These are phyloP conservation scores for Tetrao urogallus DNA, from an alignment of 2,113 vertebrate genomes.

Conservation along the genomic window DNA sequence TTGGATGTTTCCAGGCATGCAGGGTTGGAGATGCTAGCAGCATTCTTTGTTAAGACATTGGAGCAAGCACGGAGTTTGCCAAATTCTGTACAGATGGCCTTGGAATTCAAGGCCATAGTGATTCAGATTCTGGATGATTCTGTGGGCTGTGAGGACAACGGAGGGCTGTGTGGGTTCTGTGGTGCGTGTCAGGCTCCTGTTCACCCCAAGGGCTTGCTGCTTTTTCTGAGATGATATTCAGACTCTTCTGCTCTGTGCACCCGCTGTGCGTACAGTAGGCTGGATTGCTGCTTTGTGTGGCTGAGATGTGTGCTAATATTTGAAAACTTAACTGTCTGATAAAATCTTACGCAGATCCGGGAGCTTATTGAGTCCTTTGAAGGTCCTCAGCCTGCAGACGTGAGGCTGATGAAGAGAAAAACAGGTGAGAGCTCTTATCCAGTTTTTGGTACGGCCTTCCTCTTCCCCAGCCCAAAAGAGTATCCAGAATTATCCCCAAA, in stretches of 20 bases:
- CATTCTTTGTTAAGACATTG: background rate
- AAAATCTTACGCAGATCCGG: slow-evolving; percentile 85
- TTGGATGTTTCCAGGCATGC: fast-evolving
- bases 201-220: background rate
- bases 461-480: slow-evolving; percentile 84
- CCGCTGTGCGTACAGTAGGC: background rate
- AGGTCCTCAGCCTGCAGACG: slow-evolving; percentile 96
- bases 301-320: background rate
- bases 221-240: background rate
- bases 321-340: slow-evolving; percentile 39
- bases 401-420: slow-evolving; percentile 98
- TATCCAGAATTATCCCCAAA: slow-evolving; percentile 85
- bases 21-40: background rate
- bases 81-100: background rate
- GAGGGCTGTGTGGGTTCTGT: background rate
- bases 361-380: slow-evolving; percentile 94
- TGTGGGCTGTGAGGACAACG: background rate
- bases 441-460: slow-evolving; percentile 74
- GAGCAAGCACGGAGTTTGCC: background rate
- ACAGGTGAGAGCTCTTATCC: slow-evolving; percentile 92
- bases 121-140: background rate
- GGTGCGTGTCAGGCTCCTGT: background rate
- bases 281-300: background rate
- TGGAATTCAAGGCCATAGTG: fast-evolving
- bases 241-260: fast-evolving